These are phyloP conservation scores for Mya arenaria DNA, from an alignment of 1,140 invertebrate genomes.

Conservation along the genomic window DNA sequence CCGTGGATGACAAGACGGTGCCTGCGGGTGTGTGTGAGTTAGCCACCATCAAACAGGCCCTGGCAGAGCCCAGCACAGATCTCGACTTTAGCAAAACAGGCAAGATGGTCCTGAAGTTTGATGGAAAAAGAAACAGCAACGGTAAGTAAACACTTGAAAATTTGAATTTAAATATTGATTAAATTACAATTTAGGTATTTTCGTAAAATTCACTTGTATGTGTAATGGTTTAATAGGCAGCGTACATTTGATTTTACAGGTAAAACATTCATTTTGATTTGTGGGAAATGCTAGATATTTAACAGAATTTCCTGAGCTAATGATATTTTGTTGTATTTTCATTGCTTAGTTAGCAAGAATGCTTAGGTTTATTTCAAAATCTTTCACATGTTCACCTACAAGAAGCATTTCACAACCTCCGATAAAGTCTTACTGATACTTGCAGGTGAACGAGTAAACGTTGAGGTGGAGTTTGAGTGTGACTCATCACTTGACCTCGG, in stretches of 20 bases:
- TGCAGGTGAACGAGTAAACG: conserved; percentile 63
- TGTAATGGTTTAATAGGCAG: no score
- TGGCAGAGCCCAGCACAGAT: conserved; percentile 51
- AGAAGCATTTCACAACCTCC: no score
- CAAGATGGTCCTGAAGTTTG: conserved; percentile 65
- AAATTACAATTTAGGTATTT: no score
- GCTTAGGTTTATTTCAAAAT: no score
- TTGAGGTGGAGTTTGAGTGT: conserved; percentile 68
- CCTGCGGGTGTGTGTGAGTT: conserved; percentile 58
- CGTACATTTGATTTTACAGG: not conserved
- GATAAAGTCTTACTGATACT: no score
- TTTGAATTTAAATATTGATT: not conserved
- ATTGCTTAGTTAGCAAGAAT: no score
- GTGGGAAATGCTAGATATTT: not conserved
- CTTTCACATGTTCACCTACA: no score
- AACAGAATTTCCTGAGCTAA: not conserved
- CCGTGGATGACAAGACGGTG: conserved; percentile 25
- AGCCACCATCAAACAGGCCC: conserved; percentile 38
- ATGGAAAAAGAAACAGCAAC: conserved; percentile 56
- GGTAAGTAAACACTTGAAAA: conserved; percentile 37
- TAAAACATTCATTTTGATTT: not conserved
- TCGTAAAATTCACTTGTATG: no score
- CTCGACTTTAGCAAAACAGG: conserved; percentile 70
- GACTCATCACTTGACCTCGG: conserved; percentile 55
- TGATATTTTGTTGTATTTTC: not conserved